phyloP scores from a whole-genome alignment of 2,113 vertebrate species.

The Poeciliopsis prolifica region DNA sequence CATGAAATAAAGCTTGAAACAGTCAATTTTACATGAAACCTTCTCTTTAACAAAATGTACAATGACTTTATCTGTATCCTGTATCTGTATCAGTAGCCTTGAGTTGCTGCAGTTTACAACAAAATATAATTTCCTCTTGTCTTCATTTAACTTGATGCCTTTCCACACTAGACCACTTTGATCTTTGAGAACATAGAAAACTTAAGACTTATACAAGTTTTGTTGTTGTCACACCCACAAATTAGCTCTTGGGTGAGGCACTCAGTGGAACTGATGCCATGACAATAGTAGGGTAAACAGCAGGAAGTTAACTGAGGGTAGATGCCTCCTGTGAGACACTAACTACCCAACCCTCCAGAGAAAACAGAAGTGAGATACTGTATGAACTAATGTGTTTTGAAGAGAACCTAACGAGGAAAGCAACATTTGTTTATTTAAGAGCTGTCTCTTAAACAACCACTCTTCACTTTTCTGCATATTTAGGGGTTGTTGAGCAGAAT shows the following conservation, averaged over 20 bases:
- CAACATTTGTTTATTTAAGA: background rate
- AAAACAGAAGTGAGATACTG: background rate
- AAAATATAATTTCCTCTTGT: too few species aligned
- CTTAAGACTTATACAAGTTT: constrained; percentile 1
- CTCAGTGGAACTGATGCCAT: constrained; percentile 62
- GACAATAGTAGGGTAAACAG: constrained; percentile 62
- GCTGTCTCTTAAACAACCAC: background rate
- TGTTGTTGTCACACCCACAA: constrained; percentile 31
- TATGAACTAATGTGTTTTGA: background rate
- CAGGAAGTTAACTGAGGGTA: constrained; percentile 48
- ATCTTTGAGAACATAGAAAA: too few species aligned
- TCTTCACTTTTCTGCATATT: background rate
- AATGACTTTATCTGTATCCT: too few species aligned
- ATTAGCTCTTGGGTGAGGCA: constrained; percentile 7
- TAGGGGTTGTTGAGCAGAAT: background rate
- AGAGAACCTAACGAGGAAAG: background rate
- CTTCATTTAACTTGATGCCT: too few species aligned
- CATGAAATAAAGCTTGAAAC: too few species aligned
- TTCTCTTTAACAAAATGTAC: too few species aligned
- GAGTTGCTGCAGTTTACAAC: too few species aligned
- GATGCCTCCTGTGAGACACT: constrained; percentile 32
- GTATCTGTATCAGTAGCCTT: too few species aligned
- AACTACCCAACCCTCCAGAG: background rate
- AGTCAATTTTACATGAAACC: too few species aligned
- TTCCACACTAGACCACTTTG: too few species aligned